Percentiles rank a stretch among this genome's conserved stretches.
These are phyloP conservation scores for Aphodius sticticus DNA, from an alignment of 2,888 invertebrate species.

Conservation along the genomic window DNA sequence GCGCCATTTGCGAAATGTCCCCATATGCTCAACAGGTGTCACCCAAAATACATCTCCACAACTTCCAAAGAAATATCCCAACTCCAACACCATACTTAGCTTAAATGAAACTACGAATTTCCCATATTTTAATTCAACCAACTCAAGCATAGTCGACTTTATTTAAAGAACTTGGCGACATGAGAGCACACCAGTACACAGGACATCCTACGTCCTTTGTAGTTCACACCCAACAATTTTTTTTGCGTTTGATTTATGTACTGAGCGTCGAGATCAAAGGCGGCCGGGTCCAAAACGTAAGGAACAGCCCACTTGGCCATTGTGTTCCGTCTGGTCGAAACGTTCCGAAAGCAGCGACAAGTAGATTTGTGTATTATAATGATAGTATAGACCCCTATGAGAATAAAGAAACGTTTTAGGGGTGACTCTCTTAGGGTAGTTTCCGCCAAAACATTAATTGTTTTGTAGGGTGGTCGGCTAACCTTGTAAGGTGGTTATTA, in stretches of 20 bases:
- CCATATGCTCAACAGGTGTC: not conserved
- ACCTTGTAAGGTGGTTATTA: not conserved
- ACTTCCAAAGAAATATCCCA: not conserved
- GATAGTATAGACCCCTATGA: not conserved
- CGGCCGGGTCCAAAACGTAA: not conserved
- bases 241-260: not conserved
- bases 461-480: not conserved
- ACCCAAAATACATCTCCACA: not conserved
- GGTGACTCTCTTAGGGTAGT: not conserved
- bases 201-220: not conserved
- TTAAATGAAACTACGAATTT: not conserved
- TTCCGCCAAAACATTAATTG: slow-evolving; percentile 4
- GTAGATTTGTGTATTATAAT: not conserved
- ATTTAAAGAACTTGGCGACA: not conserved
- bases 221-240: not conserved
- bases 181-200: not conserved
- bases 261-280: not conserved
- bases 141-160: not conserved
- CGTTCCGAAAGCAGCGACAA: not conserved
- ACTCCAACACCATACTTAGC: no score
- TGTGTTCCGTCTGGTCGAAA: not conserved
- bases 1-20: not conserved
- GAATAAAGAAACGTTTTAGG: not conserved
- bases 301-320: not conserved
- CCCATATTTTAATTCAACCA: not conserved